Percentiles rank a stretch among this genome's conserved stretches.
Evolutionary conservation across 2,797 vertebrate species (phyloP).

Genomic region (Denticeps clupeoides): DNA sequence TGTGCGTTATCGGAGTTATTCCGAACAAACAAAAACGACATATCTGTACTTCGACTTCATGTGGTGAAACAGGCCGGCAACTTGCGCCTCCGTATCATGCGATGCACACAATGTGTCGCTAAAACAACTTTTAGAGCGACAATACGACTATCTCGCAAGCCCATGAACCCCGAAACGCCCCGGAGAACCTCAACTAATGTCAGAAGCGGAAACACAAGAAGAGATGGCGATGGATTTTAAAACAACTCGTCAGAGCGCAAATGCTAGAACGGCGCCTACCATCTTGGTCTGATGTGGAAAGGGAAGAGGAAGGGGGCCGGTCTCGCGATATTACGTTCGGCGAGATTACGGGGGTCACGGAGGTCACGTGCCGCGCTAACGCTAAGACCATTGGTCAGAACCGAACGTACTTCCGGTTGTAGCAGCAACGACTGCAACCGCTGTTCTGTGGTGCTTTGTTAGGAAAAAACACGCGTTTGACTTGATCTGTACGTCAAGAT

Average conservation of each 20-base stretch:
- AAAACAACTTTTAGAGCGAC: too few relatives aligned
- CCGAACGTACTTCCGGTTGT: conserved; percentile 20
- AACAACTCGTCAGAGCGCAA: conserved; percentile 3
- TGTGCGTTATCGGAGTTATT: too few relatives aligned
- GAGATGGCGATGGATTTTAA: conserved; percentile 49
- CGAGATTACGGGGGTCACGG: conserved; percentile 24
- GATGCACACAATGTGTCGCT: too few relatives aligned
- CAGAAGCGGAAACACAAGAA: background rate
- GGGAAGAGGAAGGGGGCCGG: conserved; percentile 55
- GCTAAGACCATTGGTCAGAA: conserved; percentile 43
- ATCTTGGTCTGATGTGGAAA: conserved; percentile 66
- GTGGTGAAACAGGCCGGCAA: too few relatives aligned
- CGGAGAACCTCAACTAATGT: background rate
- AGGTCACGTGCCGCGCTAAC: conserved; percentile 18
- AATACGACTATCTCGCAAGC: background rate
- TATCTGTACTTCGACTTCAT: too few relatives aligned
- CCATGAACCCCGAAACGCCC: background rate
- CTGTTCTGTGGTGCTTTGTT: background rate
- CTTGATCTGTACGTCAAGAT: background rate
- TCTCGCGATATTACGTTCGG: conserved; percentile 59
- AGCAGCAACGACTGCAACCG: too few relatives aligned
- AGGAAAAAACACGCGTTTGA: background rate
- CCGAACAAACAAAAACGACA: too few relatives aligned
- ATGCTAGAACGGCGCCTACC: conserved; percentile 52
- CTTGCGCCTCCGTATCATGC: too few relatives aligned